Base-by-base conservation (phyloP, 30 jellyfish, hydroid and myxozoan genomes). In the Hydractinia echinata region DNA sequence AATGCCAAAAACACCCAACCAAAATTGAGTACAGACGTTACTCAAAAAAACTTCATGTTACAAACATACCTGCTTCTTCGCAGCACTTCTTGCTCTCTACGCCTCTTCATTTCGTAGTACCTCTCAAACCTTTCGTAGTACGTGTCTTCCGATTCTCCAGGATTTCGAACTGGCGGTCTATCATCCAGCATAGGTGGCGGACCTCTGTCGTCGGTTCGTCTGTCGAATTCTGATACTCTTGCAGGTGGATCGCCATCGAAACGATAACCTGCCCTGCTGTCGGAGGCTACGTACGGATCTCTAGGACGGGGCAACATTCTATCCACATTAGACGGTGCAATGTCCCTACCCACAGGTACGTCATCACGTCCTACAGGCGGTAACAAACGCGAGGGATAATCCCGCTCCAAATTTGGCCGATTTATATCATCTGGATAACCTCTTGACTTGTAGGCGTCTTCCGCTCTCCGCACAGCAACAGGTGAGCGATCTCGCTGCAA, bases 101-200 rank as follows among this genome's bases (percentile, higher is more conserved):
- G 19, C 54, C 84, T 8, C 79, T 51, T 80, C 51, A 49, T 30
- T 50, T 66, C 87, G 54, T 80, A 80, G 54, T 52, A 80, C 39
- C 83, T 66, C 50, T 80, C 87, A 21, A 80, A 80, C 20, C 87
- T 64, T 5, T 61, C 83, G 54, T 80, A 80, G 30, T 52, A 80
- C 50, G 51, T 67, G 53, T 80, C 87, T 66, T 80, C 87, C 5
- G 83, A 9, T 80, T 80, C 87, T 5, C 83, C 83, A 30, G 61
- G 70, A 9, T 69, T 19, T 48, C 83, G 56, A 10, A 67, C 82
- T 4, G 87, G 87, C 49, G 66, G 53, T 53, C 85, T 56, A 8
- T 64, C 74, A 64, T 64, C 74, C 51, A 64, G 0, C 1, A 48
- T 55, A 74, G 61, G 61, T 72, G 83, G 68, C 10, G 30, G 83